Base-by-base conservation (phyloP, 1,140 invertebrate genomes). In the Teleogryllus occipitalis region DNA sequence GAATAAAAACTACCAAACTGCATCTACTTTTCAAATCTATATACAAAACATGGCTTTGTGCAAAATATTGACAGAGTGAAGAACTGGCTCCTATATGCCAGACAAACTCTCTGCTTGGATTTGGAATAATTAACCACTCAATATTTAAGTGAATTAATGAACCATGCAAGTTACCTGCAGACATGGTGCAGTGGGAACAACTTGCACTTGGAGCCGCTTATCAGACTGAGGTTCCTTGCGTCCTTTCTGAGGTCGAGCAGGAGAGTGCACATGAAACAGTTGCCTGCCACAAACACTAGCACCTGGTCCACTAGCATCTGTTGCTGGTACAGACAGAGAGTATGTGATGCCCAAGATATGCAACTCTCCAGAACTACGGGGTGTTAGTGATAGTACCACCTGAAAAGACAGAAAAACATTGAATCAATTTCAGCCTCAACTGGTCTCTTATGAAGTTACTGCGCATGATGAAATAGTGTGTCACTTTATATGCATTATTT, bases 131-230 rank as follows among this genome's bases (percentile, higher is more conserved):
- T 5, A 39, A 2, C 1, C 27, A 39, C 27, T 39, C 27, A 39
- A 39, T 39, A 39, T 39, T 39, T 5, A 21, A 21, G 72, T 73
- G 15, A 21, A 21, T 73, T 73, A 21, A 15, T 18, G n/a, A 39
- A 8, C 21, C 12, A 21, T 77, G 7, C 27, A 79, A 82, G 77
- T 81, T 85, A 94, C 93, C 87, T 93, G 91, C 83, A 95, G 86
- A 83, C 91, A 91, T 2, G 94, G 93, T 80, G 84, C 82, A 22
- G 80, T 54, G 39, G 82, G 81, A 6, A 83, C 80, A 47, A 86
- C 80, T 46, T 81, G 82, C 15, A 86, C 80, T 39, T 82, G 77
- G 46, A 85, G 82, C 79, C 85, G 74, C 22, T 81, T 81, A 77
- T 86, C 85, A 73, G 75, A 18, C 72, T 46, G 6, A 21, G 47